phyloP scores from a whole-genome alignment of 2,113 vertebrate species.

The Callaeas wilsoni region DNA sequence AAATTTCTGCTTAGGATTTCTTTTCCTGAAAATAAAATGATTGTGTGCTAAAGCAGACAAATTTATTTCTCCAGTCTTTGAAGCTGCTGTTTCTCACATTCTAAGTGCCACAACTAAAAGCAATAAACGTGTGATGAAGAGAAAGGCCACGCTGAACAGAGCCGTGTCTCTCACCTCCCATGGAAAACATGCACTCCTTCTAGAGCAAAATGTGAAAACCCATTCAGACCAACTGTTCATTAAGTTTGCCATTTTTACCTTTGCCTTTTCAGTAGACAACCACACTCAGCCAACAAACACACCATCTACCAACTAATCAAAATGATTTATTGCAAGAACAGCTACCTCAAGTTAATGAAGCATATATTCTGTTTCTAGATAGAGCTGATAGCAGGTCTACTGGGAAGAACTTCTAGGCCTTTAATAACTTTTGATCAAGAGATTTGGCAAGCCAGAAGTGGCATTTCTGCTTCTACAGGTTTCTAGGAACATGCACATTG shows the following conservation, averaged over 20 bases:
- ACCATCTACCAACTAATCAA: neutral
- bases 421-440: neutral
- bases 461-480: neutral
- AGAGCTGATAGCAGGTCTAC: neutral
- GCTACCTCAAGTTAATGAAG: neutral
- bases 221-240: neutral
- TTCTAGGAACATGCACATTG: neutral
- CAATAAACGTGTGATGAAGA: accelerated
- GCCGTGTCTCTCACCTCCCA: neutral
- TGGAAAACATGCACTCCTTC: neutral
- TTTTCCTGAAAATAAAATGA: neutral
- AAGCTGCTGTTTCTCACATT: neutral
- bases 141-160: neutral
- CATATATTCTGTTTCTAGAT: neutral
- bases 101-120: neutral
- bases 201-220: neutral
- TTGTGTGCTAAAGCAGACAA: neutral
- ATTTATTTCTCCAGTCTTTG: neutral
- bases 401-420: neutral
- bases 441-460: neutral
- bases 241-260: neutral
- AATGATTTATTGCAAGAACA: neutral
- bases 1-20: neutral
- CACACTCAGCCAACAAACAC: neutral
- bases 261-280: neutral